These are phyloP conservation scores for Tetramorium bicarinatum DNA, from an alignment of 2,888 invertebrate species.

Conservation along the genomic window DNA sequence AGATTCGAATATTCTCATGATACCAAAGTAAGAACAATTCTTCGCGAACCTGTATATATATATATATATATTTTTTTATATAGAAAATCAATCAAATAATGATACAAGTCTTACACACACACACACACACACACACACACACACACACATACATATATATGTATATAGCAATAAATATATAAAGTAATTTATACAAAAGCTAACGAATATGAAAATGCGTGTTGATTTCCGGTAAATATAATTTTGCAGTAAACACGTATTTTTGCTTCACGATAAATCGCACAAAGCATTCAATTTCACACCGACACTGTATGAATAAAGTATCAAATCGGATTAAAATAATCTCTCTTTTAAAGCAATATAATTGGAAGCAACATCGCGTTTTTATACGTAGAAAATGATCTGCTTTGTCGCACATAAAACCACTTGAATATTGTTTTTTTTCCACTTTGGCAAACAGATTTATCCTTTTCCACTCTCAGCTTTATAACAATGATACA, in stretches of 20 bases:
- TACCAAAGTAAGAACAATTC: constrained; percentile 94
- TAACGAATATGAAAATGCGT: not conserved
- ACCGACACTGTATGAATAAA: not conserved
- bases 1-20: constrained; percentile 95
- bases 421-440: not conserved
- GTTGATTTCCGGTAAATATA: not conserved
- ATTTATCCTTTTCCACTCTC: not conserved
- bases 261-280: not conserved
- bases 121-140: too few relatives aligned
- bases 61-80: too few relatives aligned
- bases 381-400: not conserved
- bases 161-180: not conserved
- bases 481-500: constrained; percentile 8
- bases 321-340: constrained; percentile 3
- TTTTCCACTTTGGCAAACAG: not conserved
- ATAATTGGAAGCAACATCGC: not conserved
- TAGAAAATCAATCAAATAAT: constrained; percentile 16
- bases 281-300: constrained; percentile 22
- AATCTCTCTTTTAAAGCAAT: constrained; percentile 19
- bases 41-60: constrained; percentile 86
- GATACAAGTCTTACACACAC: not conserved
- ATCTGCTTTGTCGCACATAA: not conserved
- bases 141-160: too few relatives aligned
- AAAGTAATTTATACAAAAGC: not conserved
- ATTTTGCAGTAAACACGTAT: not conserved